phyloP scores from a whole-genome alignment of 2,797 vertebrate species.

The Nyctibius grandis region DNA sequence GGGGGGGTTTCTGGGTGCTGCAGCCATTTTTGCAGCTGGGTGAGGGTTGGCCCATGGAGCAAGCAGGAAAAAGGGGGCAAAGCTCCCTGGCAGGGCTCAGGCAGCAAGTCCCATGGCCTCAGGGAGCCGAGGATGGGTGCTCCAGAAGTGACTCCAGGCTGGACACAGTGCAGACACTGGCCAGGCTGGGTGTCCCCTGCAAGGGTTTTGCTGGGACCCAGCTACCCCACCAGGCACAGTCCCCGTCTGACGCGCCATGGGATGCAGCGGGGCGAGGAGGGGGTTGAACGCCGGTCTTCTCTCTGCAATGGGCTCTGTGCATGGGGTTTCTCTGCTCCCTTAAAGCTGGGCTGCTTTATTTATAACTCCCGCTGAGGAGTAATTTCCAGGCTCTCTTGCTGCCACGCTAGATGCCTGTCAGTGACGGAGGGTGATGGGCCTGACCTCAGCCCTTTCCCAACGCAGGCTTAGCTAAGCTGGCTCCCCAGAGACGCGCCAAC shows the following conservation, averaged over 20 bases:
- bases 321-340: not conserved
- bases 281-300: rapidly evolving
- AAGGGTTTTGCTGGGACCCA: not conserved
- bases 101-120: rapidly evolving
- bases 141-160: not conserved
- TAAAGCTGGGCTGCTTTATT: not conserved
- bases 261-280: rapidly evolving
- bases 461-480: not conserved
- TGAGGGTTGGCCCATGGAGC: not conserved
- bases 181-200: not conserved
- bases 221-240: not conserved
- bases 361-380: not conserved
- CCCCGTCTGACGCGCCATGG: rapidly evolving
- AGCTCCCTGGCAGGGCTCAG: not conserved
- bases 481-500: not conserved
- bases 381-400: not conserved
- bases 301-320: not conserved
- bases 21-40: not conserved
- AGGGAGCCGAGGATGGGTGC: not conserved
- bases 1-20: not conserved
- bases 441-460: conserved; percentile 22
- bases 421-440: not conserved
- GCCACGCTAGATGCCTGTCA: not conserved
- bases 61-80: not conserved
- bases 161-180: rapidly evolving